Base-by-base conservation (phyloP, 2,113 vertebrate species). In the Silurus meridionalis region DNA sequence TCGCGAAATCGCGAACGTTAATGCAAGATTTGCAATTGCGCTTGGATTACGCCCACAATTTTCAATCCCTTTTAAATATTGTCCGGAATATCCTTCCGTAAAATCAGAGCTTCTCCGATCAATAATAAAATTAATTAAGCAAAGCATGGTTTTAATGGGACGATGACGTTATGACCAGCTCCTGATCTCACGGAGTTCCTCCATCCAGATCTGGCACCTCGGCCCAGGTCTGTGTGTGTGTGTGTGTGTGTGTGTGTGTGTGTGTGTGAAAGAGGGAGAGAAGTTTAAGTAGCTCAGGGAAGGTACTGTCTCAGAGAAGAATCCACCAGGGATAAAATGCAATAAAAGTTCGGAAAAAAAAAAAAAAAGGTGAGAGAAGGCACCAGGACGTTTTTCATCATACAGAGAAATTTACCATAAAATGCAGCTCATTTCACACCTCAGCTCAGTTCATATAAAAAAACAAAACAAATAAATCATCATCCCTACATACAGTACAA, bases 111-210 rank as follows among this genome's bases (percentile, higher is more conserved):
- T n/a, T 48, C 21, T 75, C 21, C 13, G 48, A 75, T 5, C 72
- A n/a, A n/a, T 48, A 15, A 21, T 11, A 60, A 7, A 80, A 37
- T 19, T 46, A 37, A 37, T 37, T 37, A 37, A 37, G 2, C 57
- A 0, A 8, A 0, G 55, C 57, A 50, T 8, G 10, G 55, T 61
- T 75, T 84, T 86, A 86, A 80, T 50, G 5, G 17, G 25, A 10
- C 17, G 23, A 28, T 83, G 21, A 23, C 58, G 48, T 79, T 52
- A 37, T 78, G 50, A 57, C 11, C 74, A 25, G 23, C 53, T 15
- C 14, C 60, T 69, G n/a, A 67, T 55, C 86, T 83, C 72, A 61
- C 53, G 6, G 37, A 72, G 69, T 21, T 69, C 50, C 67, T 69
- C 61, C 85, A 10, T 17, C 60, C 11, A 23, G 83, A 82, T 48